A percentile compares a stretch with the other conserved stretches of the same genome.
Evolutionary conservation across 2,113 vertebrate species (phyloP).

Genomic region (Morone saxatilis): DNA sequence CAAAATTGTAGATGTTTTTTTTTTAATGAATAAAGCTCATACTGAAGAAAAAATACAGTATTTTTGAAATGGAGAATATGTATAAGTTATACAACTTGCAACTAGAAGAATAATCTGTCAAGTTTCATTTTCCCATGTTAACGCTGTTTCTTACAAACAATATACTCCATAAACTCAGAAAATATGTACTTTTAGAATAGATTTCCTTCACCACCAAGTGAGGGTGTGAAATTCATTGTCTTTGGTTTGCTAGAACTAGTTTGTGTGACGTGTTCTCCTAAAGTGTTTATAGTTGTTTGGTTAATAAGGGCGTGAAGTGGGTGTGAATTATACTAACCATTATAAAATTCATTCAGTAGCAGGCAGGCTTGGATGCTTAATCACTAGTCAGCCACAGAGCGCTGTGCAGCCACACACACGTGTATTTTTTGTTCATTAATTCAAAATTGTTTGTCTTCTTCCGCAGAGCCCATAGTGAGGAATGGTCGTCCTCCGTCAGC

Average conservation of each 20-base stretch:
- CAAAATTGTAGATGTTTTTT: not conserved
- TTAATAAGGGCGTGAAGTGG: too few species aligned
- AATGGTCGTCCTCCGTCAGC: constrained; percentile 94
- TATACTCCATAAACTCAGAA: too few species aligned
- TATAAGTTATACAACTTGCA: too few species aligned
- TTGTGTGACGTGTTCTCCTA: too few species aligned
- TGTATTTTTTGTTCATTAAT: not conserved
- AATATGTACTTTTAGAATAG: too few species aligned
- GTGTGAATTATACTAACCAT: too few species aligned
- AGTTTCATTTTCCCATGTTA: too few species aligned
- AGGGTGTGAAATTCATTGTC: not conserved
- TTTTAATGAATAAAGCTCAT: not conserved
- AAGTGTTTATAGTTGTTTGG: too few species aligned
- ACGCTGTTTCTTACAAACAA: too few species aligned
- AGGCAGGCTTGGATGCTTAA: not conserved
- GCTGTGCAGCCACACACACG: not conserved
- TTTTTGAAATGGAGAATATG: not conserved
- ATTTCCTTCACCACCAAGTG: not conserved
- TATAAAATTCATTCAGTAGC: not conserved
- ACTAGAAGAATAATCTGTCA: too few species aligned
- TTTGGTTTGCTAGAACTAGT: not conserved
- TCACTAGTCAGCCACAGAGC: too few species aligned
- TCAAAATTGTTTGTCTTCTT: constrained; percentile 29
- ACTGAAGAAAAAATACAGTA: not conserved
- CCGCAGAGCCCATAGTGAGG: constrained; percentile 94